Base-by-base conservation (phyloP, 2,113 vertebrate species). In the Nothoprocta pentlandii region DNA sequence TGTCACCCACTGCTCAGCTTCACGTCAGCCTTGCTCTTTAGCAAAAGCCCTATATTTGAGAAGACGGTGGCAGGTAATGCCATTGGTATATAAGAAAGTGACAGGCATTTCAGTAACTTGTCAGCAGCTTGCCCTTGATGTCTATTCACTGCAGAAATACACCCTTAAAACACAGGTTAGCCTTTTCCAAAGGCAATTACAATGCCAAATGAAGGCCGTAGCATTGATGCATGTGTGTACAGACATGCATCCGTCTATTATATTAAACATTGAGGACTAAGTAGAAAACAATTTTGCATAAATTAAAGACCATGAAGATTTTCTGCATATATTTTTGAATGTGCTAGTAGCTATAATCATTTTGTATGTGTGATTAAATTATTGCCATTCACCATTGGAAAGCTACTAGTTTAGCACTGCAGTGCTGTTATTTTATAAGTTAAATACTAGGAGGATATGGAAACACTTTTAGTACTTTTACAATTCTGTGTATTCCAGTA, bases 1-100 rank as follows among this genome's bases (percentile, higher is more conserved):
- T 20, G 23, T 49, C 34, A 21, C 0, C 0, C 16, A 4, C 30
- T 59, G 28, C 26, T 46, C 26, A 21, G 30, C 0, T 0, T 79
- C 81, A 36, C 30, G 76, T 94, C 53, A 73, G 34, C 41, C 61
- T 16, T 32, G 19, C 70, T 89, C 44, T 73, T 92, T 69, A 93
- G 79, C 68, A 77, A 87, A 83, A 58, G 30, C 32, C 7, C 54
- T 69, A 20, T 4, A 15, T 30, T 39, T 81, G 62, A 85, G 44
- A 36, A 80, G 80, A 77, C 44, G 58, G 67, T 77, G 16, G 34
- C 30, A 2, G 4, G 44, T 1, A 1, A 10, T 80, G 58, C 61
- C 79, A 44, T 28, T 34, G 71, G 46, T 56, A 8, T 77, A 56
- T 30, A 67, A 8, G 44, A 76, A 90, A 30, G 54, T 86, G 71